A percentile compares a stretch with the other conserved stretches of the same genome.
phyloP scores from a whole-genome alignment of 2,888 invertebrate genomes.

The Synergus laeviventris region DNA sequence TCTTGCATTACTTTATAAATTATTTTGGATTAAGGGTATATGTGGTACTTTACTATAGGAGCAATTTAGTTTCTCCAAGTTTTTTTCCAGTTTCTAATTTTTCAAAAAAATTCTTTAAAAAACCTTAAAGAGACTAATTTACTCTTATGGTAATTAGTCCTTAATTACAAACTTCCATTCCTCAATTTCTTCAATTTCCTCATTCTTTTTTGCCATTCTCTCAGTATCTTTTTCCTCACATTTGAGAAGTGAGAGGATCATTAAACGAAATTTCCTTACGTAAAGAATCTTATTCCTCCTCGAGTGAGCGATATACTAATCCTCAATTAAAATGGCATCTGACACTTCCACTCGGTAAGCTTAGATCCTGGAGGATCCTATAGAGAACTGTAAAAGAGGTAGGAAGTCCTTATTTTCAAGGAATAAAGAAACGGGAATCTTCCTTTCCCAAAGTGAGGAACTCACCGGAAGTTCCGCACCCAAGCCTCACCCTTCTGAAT shows the following conservation, averaged over 20 bases:
- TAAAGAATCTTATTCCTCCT: slow-evolving; percentile 1
- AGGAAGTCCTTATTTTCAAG: neutral
- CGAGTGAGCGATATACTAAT: slow-evolving; percentile 31
- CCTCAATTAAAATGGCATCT: slow-evolving; percentile 15
- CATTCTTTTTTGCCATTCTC: neutral
- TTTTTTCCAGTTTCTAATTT: no score
- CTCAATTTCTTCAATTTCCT: no score
- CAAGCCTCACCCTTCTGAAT: neutral
- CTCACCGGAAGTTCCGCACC: slow-evolving; percentile 3
- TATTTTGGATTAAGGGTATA: neutral
- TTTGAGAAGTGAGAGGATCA: slow-evolving; percentile 29
- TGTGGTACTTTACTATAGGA: no score
- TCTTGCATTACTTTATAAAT: no score
- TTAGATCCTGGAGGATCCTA: neutral
- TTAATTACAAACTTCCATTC: no score
- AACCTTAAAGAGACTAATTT: no score
- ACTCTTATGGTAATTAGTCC: no score
- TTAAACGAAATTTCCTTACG: slow-evolving; percentile 17
- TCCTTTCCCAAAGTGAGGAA: slow-evolving; percentile 10
- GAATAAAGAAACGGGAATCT: slow-evolving; percentile 6
- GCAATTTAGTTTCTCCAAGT: no score
- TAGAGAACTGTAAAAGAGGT: neutral
- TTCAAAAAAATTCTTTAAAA: no score
- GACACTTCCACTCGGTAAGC: neutral
- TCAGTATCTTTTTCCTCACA: neutral